These are phyloP conservation scores for Halcyon smyrnensis DNA, from an alignment of 2,797 vertebrate genomes.

Conservation along the genomic window DNA sequence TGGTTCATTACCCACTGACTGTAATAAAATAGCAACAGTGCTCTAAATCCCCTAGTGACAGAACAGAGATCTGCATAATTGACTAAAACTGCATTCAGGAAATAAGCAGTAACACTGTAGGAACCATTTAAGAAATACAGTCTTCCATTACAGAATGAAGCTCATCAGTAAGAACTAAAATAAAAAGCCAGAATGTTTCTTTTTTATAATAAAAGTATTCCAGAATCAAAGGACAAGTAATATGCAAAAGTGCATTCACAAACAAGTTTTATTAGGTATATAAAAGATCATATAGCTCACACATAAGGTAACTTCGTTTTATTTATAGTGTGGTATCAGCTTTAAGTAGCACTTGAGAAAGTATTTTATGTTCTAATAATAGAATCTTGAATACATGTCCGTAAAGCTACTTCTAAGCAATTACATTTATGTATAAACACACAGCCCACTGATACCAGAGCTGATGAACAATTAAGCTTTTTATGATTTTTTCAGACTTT, in stretches of 20 bases:
- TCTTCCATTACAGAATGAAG: neutral
- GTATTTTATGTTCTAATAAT: neutral
- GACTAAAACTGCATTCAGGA: neutral
- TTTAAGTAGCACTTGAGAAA: neutral
- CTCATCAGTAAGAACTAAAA: conserved; percentile 9
- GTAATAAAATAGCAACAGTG: neutral
- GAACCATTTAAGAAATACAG: neutral
- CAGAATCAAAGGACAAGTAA: neutral
- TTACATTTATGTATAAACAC: neutral
- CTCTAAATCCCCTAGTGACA: neutral
- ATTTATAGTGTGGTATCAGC: neutral
- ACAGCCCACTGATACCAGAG: neutral
- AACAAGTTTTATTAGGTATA: neutral
- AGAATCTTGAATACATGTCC: neutral
- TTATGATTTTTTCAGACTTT: neutral
- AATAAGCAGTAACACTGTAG: neutral
- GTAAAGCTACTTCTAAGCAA: neutral
- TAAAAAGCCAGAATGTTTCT: neutral
- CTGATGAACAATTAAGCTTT: neutral
- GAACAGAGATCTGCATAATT: neutral
- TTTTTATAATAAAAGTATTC: neutral
- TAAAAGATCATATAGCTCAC: neutral
- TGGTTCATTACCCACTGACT: neutral
- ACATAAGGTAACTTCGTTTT: neutral
- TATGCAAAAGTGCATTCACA: neutral